Base-by-base conservation (phyloP, 2,888 invertebrate genomes). In the Pegoplata infirma region DNA sequence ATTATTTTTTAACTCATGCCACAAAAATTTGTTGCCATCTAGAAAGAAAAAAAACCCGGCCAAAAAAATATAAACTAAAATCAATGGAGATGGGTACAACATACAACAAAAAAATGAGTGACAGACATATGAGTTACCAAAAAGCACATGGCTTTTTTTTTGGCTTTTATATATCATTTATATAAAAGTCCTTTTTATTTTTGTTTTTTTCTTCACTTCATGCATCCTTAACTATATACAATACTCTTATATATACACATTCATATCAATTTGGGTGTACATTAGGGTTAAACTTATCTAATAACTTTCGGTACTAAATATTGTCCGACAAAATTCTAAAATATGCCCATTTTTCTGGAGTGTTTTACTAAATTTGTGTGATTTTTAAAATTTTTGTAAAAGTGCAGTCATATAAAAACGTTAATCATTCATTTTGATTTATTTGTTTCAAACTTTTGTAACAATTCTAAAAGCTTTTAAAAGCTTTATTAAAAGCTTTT, bases 141-240 rank as follows among this genome's bases (percentile, higher is more conserved):
- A 49, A 47, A 59, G 14, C 58, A 59, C 44, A 61, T 59, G 49
- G n/a, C 36, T 61, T 28, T n/a, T 25, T 23, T 14, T 7, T 5
- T 12, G 6, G 19, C n/a, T 51, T 21, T 40, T 25, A 40, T 32
- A 14, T 69, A 25, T 53, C 44, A 53, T 51, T 61, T 69, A 25
- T 55, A 16, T 55, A n/a, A 44, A n/a, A 25, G 17, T 1, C n/a
- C 32, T 10, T 46, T 36, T 21, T 8, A 21, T 32, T 47, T 32
- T 25, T 44, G 14, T 61, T 47, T 8, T 4, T n/a, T 40, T n/a
- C 4, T 40, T 40, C 4, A 3, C 61, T 61, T 56, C 23, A 68
- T 25, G 47, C 67, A 56, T 56, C 67, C 56, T 68, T 68, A 68
- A 36, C 32, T 68, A 16, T 21, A 32, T 12, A 36, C 58, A 68